Conservation (phyloP, 2,797 vertebrate genomes). For the Catharus ustulatus region DNA sequence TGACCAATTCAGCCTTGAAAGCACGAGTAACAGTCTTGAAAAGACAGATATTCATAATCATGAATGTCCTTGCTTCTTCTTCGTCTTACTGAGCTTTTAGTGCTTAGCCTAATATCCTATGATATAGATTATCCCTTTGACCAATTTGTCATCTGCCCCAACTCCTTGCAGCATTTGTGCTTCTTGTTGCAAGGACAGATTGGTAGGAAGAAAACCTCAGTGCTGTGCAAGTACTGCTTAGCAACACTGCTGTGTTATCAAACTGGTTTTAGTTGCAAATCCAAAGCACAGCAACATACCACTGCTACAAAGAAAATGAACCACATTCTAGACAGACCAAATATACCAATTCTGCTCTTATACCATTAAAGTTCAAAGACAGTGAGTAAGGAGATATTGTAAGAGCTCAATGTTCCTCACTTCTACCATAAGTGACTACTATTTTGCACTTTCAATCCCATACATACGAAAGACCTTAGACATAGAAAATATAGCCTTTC, state of each 20-base stretch:
- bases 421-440: neutral
- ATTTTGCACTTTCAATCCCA: neutral
- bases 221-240: neutral
- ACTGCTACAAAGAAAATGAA: neutral
- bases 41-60: neutral
- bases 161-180: neutral
- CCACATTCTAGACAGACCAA: neutral
- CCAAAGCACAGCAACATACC: neutral
- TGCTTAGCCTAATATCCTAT: neutral
- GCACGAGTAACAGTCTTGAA: accelerated
- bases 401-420: neutral
- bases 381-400: neutral
- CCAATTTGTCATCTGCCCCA: neutral
- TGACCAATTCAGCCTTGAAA: neutral
- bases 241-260: neutral
- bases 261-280: neutral
- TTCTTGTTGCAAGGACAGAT: neutral
- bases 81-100: neutral
- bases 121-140: neutral
- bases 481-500: neutral
- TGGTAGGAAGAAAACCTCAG: neutral
- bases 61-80: neutral
- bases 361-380: neutral
- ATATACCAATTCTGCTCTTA: neutral
- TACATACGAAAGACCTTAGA: neutral